Percentiles rank a stretch among this genome's conserved stretches.
Conservation (phyloP, 2,888 invertebrate genomes). For the Diogma glabrata region DNA sequence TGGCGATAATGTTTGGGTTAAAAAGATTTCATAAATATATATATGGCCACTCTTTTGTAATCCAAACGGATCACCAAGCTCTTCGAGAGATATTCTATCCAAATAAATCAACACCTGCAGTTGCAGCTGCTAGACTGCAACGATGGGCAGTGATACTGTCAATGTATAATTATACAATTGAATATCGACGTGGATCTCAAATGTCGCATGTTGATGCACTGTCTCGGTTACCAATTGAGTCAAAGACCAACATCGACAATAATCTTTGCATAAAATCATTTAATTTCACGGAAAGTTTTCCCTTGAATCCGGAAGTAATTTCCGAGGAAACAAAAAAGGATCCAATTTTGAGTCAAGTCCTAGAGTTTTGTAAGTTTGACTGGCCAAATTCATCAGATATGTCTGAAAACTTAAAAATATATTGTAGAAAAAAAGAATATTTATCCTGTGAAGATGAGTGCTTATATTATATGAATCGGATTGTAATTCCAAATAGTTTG, state of each 20-base stretch:
- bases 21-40: not conserved
- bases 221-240: slow-evolving; percentile 11
- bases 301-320: not conserved
- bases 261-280: slow-evolving; percentile 14
- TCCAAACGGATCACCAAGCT: not conserved
- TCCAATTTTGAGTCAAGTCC: not conserved
- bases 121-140: not conserved
- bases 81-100: slow-evolving; percentile 1
- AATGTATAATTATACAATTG: not conserved
- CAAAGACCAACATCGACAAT: slow-evolving; percentile 16
- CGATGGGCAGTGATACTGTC: not conserved
- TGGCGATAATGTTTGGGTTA: not conserved
- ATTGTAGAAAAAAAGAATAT: not conserved
- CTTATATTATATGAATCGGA: not conserved
- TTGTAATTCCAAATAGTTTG: not conserved
- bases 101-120: not conserved
- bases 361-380: not conserved
- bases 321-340: not conserved
- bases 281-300: not conserved
- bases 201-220: not conserved
- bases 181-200: not conserved
- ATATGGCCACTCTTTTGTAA: not conserved
- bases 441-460: too few species aligned
- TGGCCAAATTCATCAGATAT: not conserved
- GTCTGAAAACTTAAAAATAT: not conserved